Base-by-base conservation (phyloP, 2,113 vertebrate species). In the Chelonoidis abingdonii region DNA sequence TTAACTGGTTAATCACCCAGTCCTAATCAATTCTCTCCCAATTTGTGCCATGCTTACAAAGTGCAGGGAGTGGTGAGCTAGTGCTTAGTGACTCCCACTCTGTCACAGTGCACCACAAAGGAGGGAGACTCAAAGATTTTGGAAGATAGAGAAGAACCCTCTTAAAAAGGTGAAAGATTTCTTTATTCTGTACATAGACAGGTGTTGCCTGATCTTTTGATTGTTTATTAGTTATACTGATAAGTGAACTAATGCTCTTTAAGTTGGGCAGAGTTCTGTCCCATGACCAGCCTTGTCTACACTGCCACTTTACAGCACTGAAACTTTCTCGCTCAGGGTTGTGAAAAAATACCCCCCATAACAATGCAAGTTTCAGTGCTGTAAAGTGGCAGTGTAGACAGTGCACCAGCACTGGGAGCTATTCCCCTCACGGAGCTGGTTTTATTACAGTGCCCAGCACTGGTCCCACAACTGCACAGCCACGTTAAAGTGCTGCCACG, bases 101-200 rank as follows among this genome's bases (percentile, higher is more conserved):
- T 69, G 62, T n/a, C 35, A 69, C 62, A 35, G 31, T 69, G 65
- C 17, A 38, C 65, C 35, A 38, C 17, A n/a, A n/a, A 21, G 35
- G 65, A 69, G 16, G 65, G 4, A 69, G 65, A 69, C 9, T 5
- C 35, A 69, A 69, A 38, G 65, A 38, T n/a, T 21, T 69, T 69
- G 17, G 65, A n/a, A 0, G 0, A 7, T 80, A 41, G 75, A 50
- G 21, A 83, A 86, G 1, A 10, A 3, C 38, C 41, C 79, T 86
- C 29, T 17, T 2, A 0, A 56, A 59, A 65, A 47, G 6, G 35
- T 16, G 52, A 54, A 82, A 54, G 76, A 6, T 82, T 82, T 81
- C 10, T 14, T 82, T 38, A 21, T 82, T 53, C 35, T 82, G 4
- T 31, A 16, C 80, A 82, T 8, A 82, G 50, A 38, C 4, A 38